These are phyloP conservation scores for Synanthedon andrenaeformis DNA, from an alignment of 2,888 invertebrate genomes.

Conservation along the genomic window DNA sequence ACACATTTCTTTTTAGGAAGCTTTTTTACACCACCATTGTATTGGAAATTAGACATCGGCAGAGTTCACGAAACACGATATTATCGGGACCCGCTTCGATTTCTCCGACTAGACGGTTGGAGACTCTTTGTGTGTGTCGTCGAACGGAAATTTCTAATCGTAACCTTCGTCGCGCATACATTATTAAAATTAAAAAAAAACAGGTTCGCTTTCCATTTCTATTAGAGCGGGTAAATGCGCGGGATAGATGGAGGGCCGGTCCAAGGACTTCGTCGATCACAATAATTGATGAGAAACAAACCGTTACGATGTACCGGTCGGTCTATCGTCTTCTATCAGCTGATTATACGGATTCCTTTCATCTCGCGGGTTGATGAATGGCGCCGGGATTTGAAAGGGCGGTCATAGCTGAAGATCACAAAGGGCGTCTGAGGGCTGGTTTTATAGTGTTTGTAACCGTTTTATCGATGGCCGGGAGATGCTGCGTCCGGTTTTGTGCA, in stretches of 20 bases:
- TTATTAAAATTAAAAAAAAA: constrained; percentile 39
- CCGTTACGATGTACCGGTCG: constrained; percentile 32
- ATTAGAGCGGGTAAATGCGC: constrained; percentile 36
- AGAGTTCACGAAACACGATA: constrained; percentile 64
- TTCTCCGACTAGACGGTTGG: constrained; percentile 18
- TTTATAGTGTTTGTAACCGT: constrained; percentile 54
- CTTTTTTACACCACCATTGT: constrained; percentile 65
- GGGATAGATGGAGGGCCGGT: constrained; percentile 14
- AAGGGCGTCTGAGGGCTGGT: constrained; percentile 50
- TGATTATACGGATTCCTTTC: constrained; percentile 53
- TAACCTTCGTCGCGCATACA: constrained; percentile 13
- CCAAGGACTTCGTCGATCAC: constrained; percentile 31
- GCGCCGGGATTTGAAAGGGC: constrained; percentile 39
- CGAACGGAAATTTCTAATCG: constrained; percentile 25
- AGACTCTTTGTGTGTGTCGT: constrained; percentile 21
- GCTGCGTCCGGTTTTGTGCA: constrained; percentile 67
- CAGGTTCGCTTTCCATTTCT: constrained; percentile 63
- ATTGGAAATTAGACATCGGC: constrained; percentile 65
- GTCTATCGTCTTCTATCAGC: constrained; percentile 38
- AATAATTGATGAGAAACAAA: constrained; percentile 52
- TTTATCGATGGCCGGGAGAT: constrained; percentile 44
- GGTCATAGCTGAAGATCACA: constrained; percentile 47
- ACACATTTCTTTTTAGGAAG: constrained; percentile 65
- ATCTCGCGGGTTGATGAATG: constrained; percentile 51
- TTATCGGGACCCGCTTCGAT: constrained; percentile 52